phyloP scores from a whole-genome alignment of 2,113 vertebrate genomes.

The Zeus faber region DNA sequence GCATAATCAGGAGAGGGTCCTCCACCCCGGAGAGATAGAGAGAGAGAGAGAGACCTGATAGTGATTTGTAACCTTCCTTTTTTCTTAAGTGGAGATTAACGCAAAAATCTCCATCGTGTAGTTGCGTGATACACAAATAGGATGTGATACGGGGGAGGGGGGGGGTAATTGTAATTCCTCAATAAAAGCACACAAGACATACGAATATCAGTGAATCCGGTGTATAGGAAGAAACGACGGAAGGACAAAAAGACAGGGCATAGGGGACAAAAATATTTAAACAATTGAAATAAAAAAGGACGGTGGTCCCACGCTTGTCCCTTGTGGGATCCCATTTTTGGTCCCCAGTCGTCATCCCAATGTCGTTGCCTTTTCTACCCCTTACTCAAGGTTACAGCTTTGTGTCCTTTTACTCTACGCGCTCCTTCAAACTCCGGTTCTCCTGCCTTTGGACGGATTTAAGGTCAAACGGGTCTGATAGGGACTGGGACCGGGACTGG shows the following conservation, averaged over 20 bases:
- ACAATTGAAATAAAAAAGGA: no score
- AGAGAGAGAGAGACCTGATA: conserved; percentile 72
- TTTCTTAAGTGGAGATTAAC: conserved; percentile 72
- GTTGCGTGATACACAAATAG: conserved; percentile 54
- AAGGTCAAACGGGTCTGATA: no score
- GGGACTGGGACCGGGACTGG: no score
- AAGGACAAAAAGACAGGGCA: no score
- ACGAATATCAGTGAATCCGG: no score
- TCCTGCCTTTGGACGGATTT: conserved; percentile 64
- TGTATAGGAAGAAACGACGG: no score
- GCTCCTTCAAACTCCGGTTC: conserved; percentile 58
- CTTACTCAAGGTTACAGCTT: conserved; percentile 63
- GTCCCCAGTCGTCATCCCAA: no score
- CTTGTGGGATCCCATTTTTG: no score
- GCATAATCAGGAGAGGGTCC: conserved; percentile 78
- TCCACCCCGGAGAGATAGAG: conserved; percentile 68
- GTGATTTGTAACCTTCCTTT: conserved; percentile 78
- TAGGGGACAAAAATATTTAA: no score
- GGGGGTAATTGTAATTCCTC: no score
- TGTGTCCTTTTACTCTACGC: conserved; percentile 55
- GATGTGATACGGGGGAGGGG: conserved; percentile 31
- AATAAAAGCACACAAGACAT: no score
- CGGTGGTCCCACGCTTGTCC: no score
- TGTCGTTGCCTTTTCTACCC: conserved; percentile 29
- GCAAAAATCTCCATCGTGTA: conserved; percentile 68